Base-by-base conservation (phyloP, 2,888 invertebrate genomes). In the Drosophila anomalipes region DNA sequence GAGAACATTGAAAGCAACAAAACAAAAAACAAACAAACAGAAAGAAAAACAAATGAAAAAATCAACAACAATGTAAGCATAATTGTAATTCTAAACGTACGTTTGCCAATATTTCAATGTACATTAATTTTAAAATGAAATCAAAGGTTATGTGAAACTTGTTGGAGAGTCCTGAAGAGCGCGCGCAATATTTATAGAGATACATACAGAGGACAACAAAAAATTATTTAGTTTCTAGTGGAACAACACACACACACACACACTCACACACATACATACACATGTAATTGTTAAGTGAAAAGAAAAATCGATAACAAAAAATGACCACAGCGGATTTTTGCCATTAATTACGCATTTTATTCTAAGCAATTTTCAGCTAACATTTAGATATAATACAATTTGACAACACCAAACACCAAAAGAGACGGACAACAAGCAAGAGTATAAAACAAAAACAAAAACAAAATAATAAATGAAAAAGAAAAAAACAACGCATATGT, bases 321-420 rank as follows among this genome's bases (percentile, higher is more conserved):
- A 73, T 86, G 67, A 84, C 74, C 75, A 82, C 66, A 77, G 77
- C 82, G 71, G 74, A 87, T 82, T 83, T 86, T 89, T 86, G 86
- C 86, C 86, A 86, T 86, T 89, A 87, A 78, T 82, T 82, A 79
- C 89, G 89, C 89, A 87, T 87, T 86, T 86, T 78, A 74, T 72
- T 70, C 63, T 86, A 89, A 88, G 84, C 83, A 58, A 73, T 74
- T 76, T 70, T 85, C 75, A 64, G 82, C 71, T 78, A 81, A 78
- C 51, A 67, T 62, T 81, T 73, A 77, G 64, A 77, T 59, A 39
- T 64, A 70, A 76, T 49, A 52, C 44, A 53, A 64, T 60, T 65
- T 60, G 63, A 77, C 64, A 77, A 71, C 47, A 47, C 63, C 49
- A 78, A 79, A 79, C 72, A 83, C 86, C 72, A 86, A 83, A 83